These are phyloP conservation scores for Plumapathes pennacea DNA, from an alignment of 92 coral and sea anemone species.

Conservation along the genomic window DNA sequence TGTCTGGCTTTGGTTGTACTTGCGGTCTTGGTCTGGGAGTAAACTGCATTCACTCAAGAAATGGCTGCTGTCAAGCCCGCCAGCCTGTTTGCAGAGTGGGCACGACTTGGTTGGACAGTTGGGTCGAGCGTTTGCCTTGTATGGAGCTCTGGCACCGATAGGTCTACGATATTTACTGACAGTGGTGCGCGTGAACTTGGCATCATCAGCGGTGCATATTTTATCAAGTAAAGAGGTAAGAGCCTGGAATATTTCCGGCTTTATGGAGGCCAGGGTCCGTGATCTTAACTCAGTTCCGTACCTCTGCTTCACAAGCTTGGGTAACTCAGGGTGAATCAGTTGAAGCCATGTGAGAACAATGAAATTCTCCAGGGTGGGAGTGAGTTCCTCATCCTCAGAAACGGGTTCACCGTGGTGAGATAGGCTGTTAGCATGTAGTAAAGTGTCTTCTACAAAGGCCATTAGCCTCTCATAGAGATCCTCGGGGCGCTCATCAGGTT, in stretches of 20 bases:
- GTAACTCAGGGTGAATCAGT: conserved; percentile 44
- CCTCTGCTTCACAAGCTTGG: conserved; percentile 35
- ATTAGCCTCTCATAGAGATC: conserved; percentile 65
- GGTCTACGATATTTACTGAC: too few species aligned
- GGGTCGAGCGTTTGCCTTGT: too few species aligned
- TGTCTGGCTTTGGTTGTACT: conserved; percentile 44
- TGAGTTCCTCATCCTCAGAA: conserved; percentile 41
- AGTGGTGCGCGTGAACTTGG: conserved; percentile 23
- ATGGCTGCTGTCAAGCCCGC: too few species aligned
- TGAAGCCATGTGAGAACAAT: conserved; percentile 41
- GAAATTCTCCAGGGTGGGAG: conserved; percentile 56
- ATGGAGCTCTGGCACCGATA: too few species aligned
- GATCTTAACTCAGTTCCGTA: conserved; percentile 46
- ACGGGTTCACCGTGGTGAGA: conserved; percentile 37
- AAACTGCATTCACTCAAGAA: conserved; percentile 22
- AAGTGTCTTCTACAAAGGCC: conserved; percentile 66
- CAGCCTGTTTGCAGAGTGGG: too few species aligned
- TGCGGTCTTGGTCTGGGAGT: too few species aligned
- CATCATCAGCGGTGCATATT: conserved; percentile 33
- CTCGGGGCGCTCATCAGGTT: conserved; percentile 67
- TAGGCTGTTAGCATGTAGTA: conserved; percentile 20
- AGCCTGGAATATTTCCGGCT: conserved; percentile 48
- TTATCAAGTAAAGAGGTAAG: conserved; percentile 35
- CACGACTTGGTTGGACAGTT: too few species aligned
- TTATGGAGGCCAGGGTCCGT: conserved; percentile 40